Percentiles rank a stretch among this genome's conserved stretches.
These are phyloP conservation scores for Rhodinocichla rosea DNA, from an alignment of 2,113 vertebrate genomes.

Conservation along the genomic window DNA sequence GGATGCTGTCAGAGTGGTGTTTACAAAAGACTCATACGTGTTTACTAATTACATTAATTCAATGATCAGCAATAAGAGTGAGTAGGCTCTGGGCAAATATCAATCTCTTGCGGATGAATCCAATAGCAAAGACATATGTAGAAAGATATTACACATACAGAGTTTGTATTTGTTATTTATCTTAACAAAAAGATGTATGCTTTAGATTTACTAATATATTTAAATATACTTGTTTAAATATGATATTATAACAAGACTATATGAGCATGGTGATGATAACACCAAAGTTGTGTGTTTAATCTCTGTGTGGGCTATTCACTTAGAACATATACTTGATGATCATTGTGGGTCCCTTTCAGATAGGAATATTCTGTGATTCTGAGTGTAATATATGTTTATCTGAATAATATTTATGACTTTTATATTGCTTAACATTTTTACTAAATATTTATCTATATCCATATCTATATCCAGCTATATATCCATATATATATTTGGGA, in stretches of 20 bases:
- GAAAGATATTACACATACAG: neutral
- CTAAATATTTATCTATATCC: neutral
- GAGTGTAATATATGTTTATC: neutral
- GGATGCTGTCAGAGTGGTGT: neutral
- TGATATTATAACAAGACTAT: neutral
- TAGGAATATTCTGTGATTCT: neutral
- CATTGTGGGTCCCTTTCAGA: neutral
- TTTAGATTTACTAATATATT: neutral
- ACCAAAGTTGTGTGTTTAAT: neutral
- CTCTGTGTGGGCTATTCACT: neutral
- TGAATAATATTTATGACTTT: neutral
- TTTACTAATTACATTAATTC: neutral
- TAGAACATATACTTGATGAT: fast-evolving
- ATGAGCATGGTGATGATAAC: neutral
- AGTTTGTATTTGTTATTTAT: neutral
- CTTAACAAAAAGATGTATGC: neutral
- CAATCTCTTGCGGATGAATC: neutral
- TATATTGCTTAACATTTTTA: neutral
- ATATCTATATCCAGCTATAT: neutral
- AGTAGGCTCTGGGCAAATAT: neutral
- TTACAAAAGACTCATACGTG: neutral
- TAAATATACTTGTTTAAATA: neutral
- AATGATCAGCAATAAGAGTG: neutral
- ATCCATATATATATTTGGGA: neutral
- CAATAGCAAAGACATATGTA: neutral